Conservation (phyloP, 2,113 vertebrate genomes). For the Alethe castanea region DNA sequence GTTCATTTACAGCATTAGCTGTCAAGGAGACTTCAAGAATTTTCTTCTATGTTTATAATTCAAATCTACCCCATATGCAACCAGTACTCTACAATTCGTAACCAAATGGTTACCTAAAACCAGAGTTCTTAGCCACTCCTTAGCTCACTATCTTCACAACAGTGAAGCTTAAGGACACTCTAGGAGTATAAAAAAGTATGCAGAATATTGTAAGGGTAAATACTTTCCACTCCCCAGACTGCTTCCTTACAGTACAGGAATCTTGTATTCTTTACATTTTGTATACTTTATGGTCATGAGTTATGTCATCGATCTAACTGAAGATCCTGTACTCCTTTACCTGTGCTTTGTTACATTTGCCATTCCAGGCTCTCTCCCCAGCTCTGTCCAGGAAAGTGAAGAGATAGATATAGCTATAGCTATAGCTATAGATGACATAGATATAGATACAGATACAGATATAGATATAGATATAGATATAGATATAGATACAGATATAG, state of each 20-base stretch:
- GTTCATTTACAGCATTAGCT: neutral
- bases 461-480: too few species aligned
- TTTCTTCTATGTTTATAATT: neutral
- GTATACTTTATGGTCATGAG: neutral
- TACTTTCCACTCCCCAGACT: neutral
- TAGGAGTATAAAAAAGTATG: neutral
- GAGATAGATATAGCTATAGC: too few species aligned
- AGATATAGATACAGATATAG: too few species aligned
- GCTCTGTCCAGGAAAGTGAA: neutral
- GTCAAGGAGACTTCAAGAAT: neutral
- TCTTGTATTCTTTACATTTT: neutral
- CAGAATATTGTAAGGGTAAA: neutral
- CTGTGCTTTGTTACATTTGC: neutral
- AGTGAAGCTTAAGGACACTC: neutral
- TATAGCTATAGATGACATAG: too few species aligned
- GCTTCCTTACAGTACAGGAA: neutral
- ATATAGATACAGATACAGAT: neutral
- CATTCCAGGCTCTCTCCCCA: neutral
- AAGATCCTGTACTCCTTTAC: neutral
- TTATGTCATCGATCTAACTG: neutral
- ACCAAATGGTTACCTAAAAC: neutral
- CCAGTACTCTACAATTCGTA: neutral
- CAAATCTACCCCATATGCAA: neutral
- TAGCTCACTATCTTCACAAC: neutral
- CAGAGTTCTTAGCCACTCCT: neutral